A percentile compares a stretch with the other conserved stretches of the same genome.
These are phyloP conservation scores for Dinomys branickii DNA, from an alignment of 2,113 vertebrate genomes.

Conservation along the genomic window DNA sequence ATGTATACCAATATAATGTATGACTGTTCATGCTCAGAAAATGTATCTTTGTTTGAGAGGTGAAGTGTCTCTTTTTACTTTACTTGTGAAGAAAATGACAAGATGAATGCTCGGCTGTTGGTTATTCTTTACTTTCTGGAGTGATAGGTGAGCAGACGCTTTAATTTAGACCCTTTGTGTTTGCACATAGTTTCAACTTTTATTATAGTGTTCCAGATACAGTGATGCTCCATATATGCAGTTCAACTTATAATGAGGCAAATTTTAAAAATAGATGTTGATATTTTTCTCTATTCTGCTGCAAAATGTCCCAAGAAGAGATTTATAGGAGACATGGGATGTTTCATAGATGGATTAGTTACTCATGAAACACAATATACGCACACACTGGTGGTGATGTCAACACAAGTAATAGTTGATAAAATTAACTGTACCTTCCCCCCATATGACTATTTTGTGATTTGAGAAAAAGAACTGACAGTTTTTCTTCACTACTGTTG, in stretches of 20 bases:
- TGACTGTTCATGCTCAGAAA: constrained; percentile 40
- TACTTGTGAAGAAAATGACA: constrained; percentile 79
- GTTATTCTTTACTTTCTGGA: constrained; percentile 62
- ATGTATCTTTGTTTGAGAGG: constrained; percentile 70
- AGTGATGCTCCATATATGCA: not conserved
- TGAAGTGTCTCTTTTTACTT: constrained; percentile 74
- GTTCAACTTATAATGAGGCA: constrained; percentile 68
- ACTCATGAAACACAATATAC: not conserved
- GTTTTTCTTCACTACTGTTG: not conserved
- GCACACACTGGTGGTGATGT: not conserved
- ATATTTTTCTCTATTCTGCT: constrained; percentile 31
- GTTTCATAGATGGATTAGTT: constrained; percentile 43
- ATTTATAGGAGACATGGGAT: not conserved
- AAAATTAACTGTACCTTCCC: not conserved
- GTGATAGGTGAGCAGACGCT: constrained; percentile 67
- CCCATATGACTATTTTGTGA: not conserved
- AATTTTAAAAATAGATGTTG: not conserved
- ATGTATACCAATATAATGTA: not conserved
- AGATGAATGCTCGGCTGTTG: constrained; percentile 28
- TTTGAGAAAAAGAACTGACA: not conserved
- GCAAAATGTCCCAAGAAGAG: constrained; percentile 35
- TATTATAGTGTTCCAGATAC: not conserved
- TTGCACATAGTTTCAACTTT: constrained; percentile 63
- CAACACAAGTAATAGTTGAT: not conserved
- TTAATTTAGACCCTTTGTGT: constrained; percentile 60